These are phyloP conservation scores for Plodia interpunctella DNA, from an alignment of 1,140 invertebrate species.

Conservation along the genomic window DNA sequence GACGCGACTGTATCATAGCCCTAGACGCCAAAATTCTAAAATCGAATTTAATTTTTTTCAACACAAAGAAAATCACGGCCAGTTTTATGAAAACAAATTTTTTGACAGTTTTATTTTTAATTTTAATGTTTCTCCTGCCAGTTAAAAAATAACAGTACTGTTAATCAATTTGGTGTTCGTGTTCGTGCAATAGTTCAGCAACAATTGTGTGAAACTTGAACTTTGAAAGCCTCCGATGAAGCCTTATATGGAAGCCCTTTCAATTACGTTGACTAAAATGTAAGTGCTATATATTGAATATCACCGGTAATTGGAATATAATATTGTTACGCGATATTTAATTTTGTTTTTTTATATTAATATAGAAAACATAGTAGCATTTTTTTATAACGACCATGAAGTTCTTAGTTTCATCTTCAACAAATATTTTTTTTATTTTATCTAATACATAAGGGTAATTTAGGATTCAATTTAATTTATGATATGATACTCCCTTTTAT, in stretches of 20 bases:
- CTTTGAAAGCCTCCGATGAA: conserved; percentile 27
- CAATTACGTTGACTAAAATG: conserved; percentile 24
- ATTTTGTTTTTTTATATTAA: background rate
- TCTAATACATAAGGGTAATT: too few relatives aligned
- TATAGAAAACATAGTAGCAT: too few relatives aligned
- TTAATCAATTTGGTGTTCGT: conserved; percentile 13
- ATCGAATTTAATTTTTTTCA: background rate
- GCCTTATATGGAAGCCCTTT: conserved; percentile 31
- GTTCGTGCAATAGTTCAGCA: conserved; percentile 13
- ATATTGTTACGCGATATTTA: conserved; percentile 25
- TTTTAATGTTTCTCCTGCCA: background rate
- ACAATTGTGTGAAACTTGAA: conserved; percentile 21
- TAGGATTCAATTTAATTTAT: too few relatives aligned
- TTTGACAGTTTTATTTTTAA: conserved; percentile 1
- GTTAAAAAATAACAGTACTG: conserved; percentile 19
- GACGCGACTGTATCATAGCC: conserved; percentile 42
- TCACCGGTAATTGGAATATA: conserved; percentile 30
- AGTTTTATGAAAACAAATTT: conserved; percentile 6
- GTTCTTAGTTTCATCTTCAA: too few relatives aligned
- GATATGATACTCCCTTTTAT: too few relatives aligned
- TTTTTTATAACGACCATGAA: too few relatives aligned
- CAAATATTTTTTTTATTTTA: too few relatives aligned
- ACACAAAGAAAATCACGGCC: background rate
- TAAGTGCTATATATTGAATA: conserved; percentile 26
- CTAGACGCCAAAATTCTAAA: conserved; percentile 17